phyloP scores from a whole-genome alignment of 2,797 vertebrate genomes.

The Carcharodon carcharias region DNA sequence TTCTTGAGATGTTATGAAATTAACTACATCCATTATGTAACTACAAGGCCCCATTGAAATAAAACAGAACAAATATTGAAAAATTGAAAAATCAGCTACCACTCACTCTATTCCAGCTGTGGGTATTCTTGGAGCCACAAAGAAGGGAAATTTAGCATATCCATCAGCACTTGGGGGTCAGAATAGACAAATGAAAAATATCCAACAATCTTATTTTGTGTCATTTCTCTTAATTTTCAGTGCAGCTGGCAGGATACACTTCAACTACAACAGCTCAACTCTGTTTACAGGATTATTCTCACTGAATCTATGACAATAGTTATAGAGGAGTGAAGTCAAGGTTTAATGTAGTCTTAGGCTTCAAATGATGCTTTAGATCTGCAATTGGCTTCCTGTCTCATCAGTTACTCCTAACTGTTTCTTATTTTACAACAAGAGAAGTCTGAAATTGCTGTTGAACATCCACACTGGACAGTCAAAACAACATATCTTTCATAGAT shows the following conservation, averaged over 20 bases:
- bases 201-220: background rate
- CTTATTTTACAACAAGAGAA: background rate
- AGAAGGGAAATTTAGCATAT: background rate
- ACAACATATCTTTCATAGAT: background rate
- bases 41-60: background rate
- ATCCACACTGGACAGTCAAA: background rate
- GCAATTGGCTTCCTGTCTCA: background rate
- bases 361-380: background rate
- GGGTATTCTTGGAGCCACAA: background rate
- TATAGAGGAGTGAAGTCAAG: background rate
- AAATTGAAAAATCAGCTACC: background rate
- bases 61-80: background rate
- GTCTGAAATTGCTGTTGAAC: background rate
- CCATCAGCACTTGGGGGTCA: background rate
- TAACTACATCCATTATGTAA: background rate
- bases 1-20: background rate
- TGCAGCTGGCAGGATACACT: background rate
- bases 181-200: background rate
- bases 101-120: background rate
- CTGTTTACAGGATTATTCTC: background rate
- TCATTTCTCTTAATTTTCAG: background rate
- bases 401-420: background rate
- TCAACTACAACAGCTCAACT: background rate
- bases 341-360: background rate
- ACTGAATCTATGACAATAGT: background rate